Conservation (phyloP, 2,113 vertebrate genomes). For the Chaetorhynchus papuensis region DNA sequence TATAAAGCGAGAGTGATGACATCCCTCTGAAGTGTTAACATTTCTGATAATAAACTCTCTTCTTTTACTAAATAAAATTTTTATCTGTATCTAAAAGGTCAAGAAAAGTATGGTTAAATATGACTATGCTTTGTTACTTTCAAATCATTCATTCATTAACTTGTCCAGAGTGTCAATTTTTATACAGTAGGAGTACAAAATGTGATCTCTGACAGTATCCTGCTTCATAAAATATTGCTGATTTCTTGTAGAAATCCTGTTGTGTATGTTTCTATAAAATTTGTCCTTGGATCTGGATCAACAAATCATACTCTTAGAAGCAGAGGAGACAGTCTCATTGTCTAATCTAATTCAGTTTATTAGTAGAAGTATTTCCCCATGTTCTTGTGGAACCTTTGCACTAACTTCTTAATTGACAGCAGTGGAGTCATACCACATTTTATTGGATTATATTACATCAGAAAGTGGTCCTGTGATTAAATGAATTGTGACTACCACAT, state of each 20-base stretch:
- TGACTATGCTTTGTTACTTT: background rate
- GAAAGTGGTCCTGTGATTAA: background rate
- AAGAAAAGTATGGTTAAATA: background rate
- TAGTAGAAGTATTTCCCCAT: background rate
- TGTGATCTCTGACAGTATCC: background rate
- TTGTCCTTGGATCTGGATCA: background rate
- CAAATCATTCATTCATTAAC: conserved; percentile 28
- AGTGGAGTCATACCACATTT: background rate
- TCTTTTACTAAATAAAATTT: background rate
- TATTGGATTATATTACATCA: background rate
- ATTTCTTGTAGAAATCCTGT: background rate
- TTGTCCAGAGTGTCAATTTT: background rate
- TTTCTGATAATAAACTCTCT: background rate
- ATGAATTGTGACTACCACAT: background rate
- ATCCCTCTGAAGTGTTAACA: background rate
- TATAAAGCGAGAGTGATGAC: background rate
- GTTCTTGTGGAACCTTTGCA: background rate
- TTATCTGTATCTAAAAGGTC: background rate
- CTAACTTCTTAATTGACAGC: background rate
- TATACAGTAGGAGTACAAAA: background rate
- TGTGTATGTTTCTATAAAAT: background rate
- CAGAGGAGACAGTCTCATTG: background rate
- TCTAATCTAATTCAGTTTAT: background rate
- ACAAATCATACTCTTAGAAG: background rate
- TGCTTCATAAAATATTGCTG: background rate